A percentile compares a stretch with the other conserved stretches of the same genome.
Evolutionary conservation across 1,140 invertebrate genomes (phyloP).

Genomic region (Leptopilina clavipes): DNA sequence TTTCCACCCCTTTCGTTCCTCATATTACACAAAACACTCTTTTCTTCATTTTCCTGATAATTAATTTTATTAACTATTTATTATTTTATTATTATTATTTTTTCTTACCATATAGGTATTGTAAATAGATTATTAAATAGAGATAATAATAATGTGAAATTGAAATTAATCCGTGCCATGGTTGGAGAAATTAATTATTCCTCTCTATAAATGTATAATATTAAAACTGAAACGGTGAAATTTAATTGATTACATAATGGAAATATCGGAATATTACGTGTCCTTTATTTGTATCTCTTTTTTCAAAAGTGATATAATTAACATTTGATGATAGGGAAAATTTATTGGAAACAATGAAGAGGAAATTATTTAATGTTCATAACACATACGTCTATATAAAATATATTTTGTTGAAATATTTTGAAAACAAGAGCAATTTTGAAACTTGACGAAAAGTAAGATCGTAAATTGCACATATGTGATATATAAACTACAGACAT

Average conservation of each 20-base stretch:
- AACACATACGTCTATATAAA: not conserved
- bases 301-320: not conserved
- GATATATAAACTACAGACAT: slow-evolving; percentile 34
- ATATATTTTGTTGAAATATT: not conserved
- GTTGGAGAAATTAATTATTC: not conserved
- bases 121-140: no score
- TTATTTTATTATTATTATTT: no score
- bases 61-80: no score
- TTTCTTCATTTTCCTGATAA: no score
- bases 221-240: not conserved
- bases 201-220: no score
- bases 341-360: not conserved
- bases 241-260: not conserved
- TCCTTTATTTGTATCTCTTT: not conserved
- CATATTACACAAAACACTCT: no score
- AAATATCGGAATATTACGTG: not conserved
- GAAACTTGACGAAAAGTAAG: not conserved
- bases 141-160: not conserved
- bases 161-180: not conserved
- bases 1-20: no score
- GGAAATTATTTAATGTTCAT: not conserved
- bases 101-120: no score
- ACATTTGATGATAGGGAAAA: not conserved
- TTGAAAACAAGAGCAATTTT: not conserved
- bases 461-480: not conserved